A percentile compares a stretch with the other conserved stretches of the same genome.
Evolutionary conservation across 2,797 vertebrate genomes (phyloP).

Genomic region (Anomalospiza imberbis): DNA sequence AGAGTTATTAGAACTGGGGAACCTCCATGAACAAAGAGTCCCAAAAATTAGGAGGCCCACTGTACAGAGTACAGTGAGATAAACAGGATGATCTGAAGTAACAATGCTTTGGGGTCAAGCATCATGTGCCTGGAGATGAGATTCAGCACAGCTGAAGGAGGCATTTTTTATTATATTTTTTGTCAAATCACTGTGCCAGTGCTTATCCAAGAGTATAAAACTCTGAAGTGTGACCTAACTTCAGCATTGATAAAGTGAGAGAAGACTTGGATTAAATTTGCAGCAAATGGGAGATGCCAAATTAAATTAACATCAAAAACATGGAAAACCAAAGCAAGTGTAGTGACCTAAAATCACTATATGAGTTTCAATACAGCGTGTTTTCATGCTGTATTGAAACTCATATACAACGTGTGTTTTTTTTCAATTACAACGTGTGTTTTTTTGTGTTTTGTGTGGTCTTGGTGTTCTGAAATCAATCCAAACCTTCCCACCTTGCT

Average conservation of each 20-base stretch:
- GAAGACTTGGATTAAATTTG: neutral
- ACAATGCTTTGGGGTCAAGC: neutral
- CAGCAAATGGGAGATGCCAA: neutral
- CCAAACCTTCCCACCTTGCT: neutral
- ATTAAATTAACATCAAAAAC: neutral
- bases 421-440: neutral
- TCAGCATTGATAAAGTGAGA: neutral
- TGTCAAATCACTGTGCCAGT: neutral
- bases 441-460: too few relatives aligned
- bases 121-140: neutral
- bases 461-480: neutral
- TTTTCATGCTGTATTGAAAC: too few relatives aligned
- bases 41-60: neutral
- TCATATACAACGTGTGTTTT: neutral
- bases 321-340: neutral
- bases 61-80: neutral
- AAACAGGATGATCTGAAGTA: neutral
- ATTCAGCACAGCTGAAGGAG: neutral
- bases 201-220: neutral
- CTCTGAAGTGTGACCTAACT: neutral
- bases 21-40: neutral
- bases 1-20: neutral
- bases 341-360: slow-evolving; percentile 20
- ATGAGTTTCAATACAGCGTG: neutral
- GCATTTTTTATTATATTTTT: neutral